These are phyloP conservation scores for Trachurus trachurus DNA, from an alignment of 2,797 vertebrate species.

Conservation along the genomic window DNA sequence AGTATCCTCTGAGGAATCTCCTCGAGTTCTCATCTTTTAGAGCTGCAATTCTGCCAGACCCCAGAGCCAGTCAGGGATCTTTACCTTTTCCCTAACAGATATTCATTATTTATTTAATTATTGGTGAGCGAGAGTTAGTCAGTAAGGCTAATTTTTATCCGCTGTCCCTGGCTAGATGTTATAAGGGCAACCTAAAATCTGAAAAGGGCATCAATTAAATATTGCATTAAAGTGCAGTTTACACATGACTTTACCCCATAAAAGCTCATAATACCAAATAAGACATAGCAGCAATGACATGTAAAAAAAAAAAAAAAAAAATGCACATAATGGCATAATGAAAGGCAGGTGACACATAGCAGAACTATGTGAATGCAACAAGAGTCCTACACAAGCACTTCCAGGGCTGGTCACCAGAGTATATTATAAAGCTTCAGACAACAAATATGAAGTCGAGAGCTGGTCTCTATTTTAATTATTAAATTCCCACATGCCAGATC, in stretches of 20 bases:
- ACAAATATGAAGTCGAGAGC: conserved; percentile 28
- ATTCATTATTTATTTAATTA: neutral
- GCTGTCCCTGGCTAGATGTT: too few species aligned
- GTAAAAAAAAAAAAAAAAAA: too few species aligned
- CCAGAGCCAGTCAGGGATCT: neutral
- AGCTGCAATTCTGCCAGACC: conserved; percentile 22
- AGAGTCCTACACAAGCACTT: conserved; percentile 1
- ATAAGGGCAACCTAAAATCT: too few species aligned
- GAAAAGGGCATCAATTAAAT: too few species aligned
- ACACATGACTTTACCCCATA: too few species aligned
- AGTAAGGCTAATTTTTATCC: too few species aligned
- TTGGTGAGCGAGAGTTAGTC: too few species aligned
- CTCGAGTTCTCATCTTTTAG: conserved; percentile 16
- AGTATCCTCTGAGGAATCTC: conserved; percentile 26
- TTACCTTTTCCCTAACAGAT: conserved; percentile 13
- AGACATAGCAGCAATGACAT: too few species aligned
- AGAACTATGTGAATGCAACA: neutral
- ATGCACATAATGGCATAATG: too few species aligned
- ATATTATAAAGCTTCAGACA: conserved; percentile 38
- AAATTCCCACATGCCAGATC: conserved; percentile 43
- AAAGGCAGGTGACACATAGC: too few species aligned
- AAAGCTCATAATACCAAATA: too few species aligned
- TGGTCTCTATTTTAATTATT: conserved; percentile 40
- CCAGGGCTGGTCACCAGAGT: conserved; percentile 31
- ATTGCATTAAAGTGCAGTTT: too few species aligned